A percentile compares a stretch with the other conserved stretches of the same genome.
These are phyloP conservation scores for Nomada fucata DNA, from an alignment of 2,888 invertebrate genomes.

Conservation along the genomic window DNA sequence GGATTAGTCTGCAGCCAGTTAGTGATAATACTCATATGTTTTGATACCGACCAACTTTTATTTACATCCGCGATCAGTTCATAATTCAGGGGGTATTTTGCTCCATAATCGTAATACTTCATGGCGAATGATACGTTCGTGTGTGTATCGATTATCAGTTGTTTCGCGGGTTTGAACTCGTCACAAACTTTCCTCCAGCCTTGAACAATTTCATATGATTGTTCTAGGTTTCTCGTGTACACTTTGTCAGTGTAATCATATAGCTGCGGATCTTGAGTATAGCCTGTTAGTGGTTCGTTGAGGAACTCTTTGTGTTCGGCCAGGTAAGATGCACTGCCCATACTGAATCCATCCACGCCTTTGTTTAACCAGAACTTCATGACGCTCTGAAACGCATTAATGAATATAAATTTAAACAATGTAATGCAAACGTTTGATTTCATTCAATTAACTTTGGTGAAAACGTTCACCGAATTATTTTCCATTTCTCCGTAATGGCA, in stretches of 20 bases:
- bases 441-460: too few relatives aligned
- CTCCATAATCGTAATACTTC: constrained; percentile 89
- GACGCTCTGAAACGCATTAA: constrained; percentile 85
- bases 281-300: constrained; percentile 86
- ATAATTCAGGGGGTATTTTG: constrained; percentile 93
- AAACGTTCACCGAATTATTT: too few relatives aligned
- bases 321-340: constrained; percentile 90
- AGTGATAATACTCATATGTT: constrained; percentile 87
- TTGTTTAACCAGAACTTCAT: constrained; percentile 92
- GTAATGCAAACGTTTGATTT: neutral
- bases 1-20: constrained; percentile 86
- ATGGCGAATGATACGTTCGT: constrained; percentile 87
- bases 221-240: constrained; percentile 87
- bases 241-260: constrained; percentile 87
- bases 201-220: constrained; percentile 86
- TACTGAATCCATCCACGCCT: constrained; percentile 94
- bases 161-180: constrained; percentile 83
- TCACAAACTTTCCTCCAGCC: constrained; percentile 87
- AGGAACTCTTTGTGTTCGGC: constrained; percentile 86
- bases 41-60: constrained; percentile 86
- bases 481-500: too few relatives aligned
- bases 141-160: constrained; percentile 92
- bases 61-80: constrained; percentile 87
- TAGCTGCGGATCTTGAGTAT: constrained; percentile 78
- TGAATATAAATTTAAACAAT: neutral